Evolutionary conservation across 1,140 invertebrate genomes (phyloP).

Genomic region (Zaprionus inermis): DNA sequence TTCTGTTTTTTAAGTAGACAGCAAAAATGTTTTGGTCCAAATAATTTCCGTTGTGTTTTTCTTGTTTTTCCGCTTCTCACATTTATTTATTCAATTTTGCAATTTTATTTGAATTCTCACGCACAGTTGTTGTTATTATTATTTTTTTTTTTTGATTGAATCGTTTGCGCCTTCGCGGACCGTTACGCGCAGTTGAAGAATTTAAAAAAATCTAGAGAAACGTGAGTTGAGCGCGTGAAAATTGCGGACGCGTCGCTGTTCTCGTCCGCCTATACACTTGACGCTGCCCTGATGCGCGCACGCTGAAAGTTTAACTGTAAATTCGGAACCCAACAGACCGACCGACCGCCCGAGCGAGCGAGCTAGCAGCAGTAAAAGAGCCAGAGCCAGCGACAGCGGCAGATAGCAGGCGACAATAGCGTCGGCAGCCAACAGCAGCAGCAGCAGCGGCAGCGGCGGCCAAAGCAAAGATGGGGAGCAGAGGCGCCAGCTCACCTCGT

Average conservation of each 20-base stretch:
- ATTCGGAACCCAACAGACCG: conserved; percentile 60
- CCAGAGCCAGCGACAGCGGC: conserved; percentile 15
- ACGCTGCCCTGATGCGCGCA: conserved; percentile 66
- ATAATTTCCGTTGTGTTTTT: conserved; percentile 41
- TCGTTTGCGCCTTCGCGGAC: conserved; percentile 33
- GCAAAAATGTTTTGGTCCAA: conserved; percentile 48
- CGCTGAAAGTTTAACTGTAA: conserved; percentile 78
- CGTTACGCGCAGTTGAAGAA: conserved; percentile 42
- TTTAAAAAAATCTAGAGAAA: conserved; percentile 42
- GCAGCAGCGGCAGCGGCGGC: conserved; percentile 45
- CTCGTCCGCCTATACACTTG: conserved; percentile 72
- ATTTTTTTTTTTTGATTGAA: conserved; percentile 11
- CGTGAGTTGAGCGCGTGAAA: conserved; percentile 46
- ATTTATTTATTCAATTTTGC: conserved; percentile 34
- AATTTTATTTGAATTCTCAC: conserved; percentile 32
- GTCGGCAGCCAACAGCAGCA: conserved; percentile 49
- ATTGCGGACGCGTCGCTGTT: conserved; percentile 64
- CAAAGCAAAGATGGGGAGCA: conserved; percentile 47
- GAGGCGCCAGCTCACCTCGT: conserved; percentile 54
- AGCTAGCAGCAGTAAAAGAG: conserved; percentile 33
- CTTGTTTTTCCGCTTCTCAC: conserved; percentile 20
- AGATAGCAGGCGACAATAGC: conserved; percentile 41
- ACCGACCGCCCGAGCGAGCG: conserved; percentile 12
- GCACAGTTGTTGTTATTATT: conserved; percentile 14
- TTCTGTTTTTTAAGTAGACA: conserved; percentile 9